Base-by-base conservation (phyloP, 2,888 invertebrate genomes). In the Encarsia formosa region DNA sequence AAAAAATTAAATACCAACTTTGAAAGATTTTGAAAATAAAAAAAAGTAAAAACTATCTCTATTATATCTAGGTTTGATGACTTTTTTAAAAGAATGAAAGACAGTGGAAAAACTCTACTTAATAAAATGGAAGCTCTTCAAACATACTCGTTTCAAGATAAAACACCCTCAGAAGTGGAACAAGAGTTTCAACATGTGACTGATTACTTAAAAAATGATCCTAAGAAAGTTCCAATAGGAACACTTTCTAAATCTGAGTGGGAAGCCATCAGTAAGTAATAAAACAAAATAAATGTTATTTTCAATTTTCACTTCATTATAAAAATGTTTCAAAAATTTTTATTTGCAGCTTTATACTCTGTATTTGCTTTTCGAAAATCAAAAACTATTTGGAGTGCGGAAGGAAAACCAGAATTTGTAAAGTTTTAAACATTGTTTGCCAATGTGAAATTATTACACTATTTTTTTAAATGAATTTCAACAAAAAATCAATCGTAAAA, bases 181-280 rank as follows among this genome's bases (percentile, higher is more conserved):
- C 77, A 78, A 9, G 87, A 92, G 65, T 95, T 91, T 77, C 74
- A 76, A 38, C 88, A 91, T 77, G 88, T 87, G 3, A 78, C 81
- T 54, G 75, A 80, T 41, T 83, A 79, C 67, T 75, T 80, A 65
- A 77, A 77, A 61, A 73, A 70, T 53, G 58, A 62, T 5, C 62
- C 65, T 2, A 63, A 59, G 24, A 66, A 66, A 54, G 64, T 69
- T 18, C 74, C 73, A 39, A 76, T 90, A 60, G 94, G 95, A 11
- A 95, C 96, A 2, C 79, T 96, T 63, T 91, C 93, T 11, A 80
- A 82, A 63, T 82, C 87, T 37, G 95, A 96, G 76, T 96, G 96
- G 96, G 94, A 96, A 76, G 93, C 89, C 56, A 84, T 87, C 59
- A 87, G 93, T 93, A 77, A 85, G 87, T 83, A 31, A 22, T 11